These are phyloP conservation scores for Tachina lurida DNA, from an alignment of 2,888 invertebrate species.

Conservation along the genomic window DNA sequence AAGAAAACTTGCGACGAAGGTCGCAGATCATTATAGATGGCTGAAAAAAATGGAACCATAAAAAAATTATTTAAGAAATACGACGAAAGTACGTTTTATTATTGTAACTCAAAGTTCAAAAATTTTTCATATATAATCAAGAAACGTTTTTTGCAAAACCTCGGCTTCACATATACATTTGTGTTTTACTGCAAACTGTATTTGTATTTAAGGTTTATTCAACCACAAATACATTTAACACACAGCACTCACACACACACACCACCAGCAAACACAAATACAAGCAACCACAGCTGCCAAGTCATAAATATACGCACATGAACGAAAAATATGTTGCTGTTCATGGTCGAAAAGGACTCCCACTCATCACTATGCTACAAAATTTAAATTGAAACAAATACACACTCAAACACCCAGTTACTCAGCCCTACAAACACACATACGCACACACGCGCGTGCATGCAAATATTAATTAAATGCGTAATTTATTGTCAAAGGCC, in stretches of 20 bases:
- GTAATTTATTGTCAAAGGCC: slow-evolving; percentile 71
- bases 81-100: too few relatives aligned
- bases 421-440: neutral
- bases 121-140: too few relatives aligned
- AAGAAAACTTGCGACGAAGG: too few relatives aligned
- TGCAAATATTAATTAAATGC: slow-evolving; percentile 71
- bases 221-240: slow-evolving; percentile 62
- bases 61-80: too few relatives aligned
- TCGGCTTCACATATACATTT: neutral
- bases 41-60: too few relatives aligned
- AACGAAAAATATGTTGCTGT: slow-evolving; percentile 19
- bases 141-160: too few relatives aligned
- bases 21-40: too few relatives aligned
- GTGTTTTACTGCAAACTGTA: slow-evolving; percentile 9
- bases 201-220: slow-evolving; percentile 56
- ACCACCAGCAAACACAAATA: slow-evolving; percentile 7
- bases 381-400: slow-evolving; percentile 49
- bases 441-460: neutral
- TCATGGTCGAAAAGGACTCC: slow-evolving; percentile 35
- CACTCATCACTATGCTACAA: slow-evolving; percentile 41
- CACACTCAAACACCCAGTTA: neutral
- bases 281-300: neutral
- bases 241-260: slow-evolving; percentile 31
- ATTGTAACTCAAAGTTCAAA: too few relatives aligned
- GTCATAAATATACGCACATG: slow-evolving; percentile 32